Percentiles rank a stretch among this genome's conserved stretches.
Conservation (phyloP, 2,888 invertebrate species). For the Ethmia dodecea region DNA sequence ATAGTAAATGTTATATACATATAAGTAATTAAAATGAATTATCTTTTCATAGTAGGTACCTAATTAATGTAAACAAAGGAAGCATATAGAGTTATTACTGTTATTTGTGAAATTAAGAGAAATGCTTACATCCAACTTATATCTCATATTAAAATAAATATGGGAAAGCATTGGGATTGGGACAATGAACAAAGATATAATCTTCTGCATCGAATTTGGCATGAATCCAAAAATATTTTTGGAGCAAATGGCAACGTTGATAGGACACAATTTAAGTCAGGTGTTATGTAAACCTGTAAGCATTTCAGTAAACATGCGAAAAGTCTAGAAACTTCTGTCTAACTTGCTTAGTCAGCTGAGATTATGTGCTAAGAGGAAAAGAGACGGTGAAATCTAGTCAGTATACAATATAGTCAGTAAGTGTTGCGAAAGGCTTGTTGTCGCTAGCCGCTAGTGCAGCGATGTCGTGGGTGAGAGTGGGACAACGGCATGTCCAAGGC, state of each 20-base stretch:
- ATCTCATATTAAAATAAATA: too few species aligned
- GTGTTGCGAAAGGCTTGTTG: conserved; percentile 55
- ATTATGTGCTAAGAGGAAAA: conserved; percentile 42
- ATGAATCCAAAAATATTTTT: conserved; percentile 20
- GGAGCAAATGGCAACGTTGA: conserved; percentile 19
- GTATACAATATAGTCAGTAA: conserved; percentile 38
- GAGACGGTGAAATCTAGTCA: conserved; percentile 52
- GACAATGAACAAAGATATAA: too few species aligned
- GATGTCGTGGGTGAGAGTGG: conserved; percentile 54
- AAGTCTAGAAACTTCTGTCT: conserved; percentile 40
- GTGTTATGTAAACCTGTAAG: conserved; percentile 38
- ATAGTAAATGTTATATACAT: too few species aligned
- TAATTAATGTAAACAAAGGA: too few species aligned
- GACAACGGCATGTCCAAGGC: conserved; percentile 62
- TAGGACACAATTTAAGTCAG: conserved; percentile 24
- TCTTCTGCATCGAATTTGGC: too few species aligned
- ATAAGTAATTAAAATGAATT: too few species aligned
- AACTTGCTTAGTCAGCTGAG: conserved; percentile 36
- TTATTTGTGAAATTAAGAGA: too few species aligned
- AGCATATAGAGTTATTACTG: too few species aligned
- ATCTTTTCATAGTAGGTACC: too few species aligned
- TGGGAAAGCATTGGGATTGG: too few species aligned
- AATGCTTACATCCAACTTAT: too few species aligned
- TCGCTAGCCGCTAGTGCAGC: conserved; percentile 42
- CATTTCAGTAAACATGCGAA: conserved; percentile 20